A percentile compares a stretch with the other conserved stretches of the same genome.
Evolutionary conservation across 2,888 invertebrate genomes (phyloP).

Genomic region (Augochlorella aurata): DNA sequence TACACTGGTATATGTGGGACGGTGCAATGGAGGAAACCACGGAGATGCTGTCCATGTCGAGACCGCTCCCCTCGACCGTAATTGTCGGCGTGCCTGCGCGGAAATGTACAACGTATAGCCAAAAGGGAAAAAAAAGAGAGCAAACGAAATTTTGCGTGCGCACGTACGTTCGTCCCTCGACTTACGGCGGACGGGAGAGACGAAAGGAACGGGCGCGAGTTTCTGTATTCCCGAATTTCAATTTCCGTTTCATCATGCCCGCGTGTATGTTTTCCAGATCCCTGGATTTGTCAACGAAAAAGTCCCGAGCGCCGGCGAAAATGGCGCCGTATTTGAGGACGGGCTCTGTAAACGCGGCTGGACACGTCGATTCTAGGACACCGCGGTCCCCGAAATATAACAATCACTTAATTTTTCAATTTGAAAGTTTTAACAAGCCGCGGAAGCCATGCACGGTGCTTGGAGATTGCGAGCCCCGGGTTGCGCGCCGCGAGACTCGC

Average conservation of each 20-base stretch:
- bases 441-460: too few relatives aligned
- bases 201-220: not conserved
- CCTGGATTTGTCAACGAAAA: not conserved
- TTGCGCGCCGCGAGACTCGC: too few relatives aligned
- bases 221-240: not conserved
- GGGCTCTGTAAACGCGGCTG: not conserved
- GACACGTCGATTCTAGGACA: not conserved
- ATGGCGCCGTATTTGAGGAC: not conserved
- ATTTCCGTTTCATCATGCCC: not conserved
- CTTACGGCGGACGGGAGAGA: not conserved
- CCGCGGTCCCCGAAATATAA: not conserved
- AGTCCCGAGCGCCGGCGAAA: not conserved
- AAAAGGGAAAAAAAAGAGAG: slow-evolving; percentile 38
- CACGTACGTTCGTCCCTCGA: not conserved
- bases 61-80: slow-evolving; percentile 84
- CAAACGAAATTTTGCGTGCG: not conserved
- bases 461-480: too few relatives aligned
- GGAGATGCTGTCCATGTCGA: slow-evolving; percentile 88
- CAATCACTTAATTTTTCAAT: not conserved
- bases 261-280: not conserved
- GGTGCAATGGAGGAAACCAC: slow-evolving; percentile 87
- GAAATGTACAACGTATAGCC: slow-evolving; percentile 71
- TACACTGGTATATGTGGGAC: slow-evolving; percentile 88
- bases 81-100: slow-evolving; percentile 82
- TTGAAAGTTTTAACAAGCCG: too few relatives aligned